Conservation (phyloP, 2,888 invertebrate species). For the Leptura quadrifasciata region DNA sequence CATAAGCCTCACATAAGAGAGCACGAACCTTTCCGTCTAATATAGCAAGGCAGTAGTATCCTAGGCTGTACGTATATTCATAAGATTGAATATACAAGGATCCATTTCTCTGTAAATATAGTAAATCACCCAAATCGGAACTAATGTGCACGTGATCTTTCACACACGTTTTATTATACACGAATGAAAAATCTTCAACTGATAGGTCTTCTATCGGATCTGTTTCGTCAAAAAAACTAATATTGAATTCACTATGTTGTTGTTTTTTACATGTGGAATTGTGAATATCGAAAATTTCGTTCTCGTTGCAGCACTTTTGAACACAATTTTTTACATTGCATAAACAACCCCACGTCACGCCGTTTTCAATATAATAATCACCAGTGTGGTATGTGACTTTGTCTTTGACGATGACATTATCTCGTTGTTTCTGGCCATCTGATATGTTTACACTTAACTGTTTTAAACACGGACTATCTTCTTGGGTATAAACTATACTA, state of each 20-base stretch:
- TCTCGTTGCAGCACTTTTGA: conserved; percentile 57
- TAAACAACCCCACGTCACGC: conserved; percentile 45
- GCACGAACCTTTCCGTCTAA: conserved; percentile 17
- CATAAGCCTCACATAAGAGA: conserved; percentile 25
- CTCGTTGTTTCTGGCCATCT: conserved; percentile 38
- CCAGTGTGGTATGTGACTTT: conserved; percentile 23
- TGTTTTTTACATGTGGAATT: conserved; percentile 18
- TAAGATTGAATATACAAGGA: conserved; percentile 34
- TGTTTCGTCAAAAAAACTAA: conserved; percentile 37
- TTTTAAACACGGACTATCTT: conserved; percentile 33
- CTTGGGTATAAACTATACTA: neutral
- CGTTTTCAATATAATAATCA: conserved; percentile 35
- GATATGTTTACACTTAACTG: conserved; percentile 47
- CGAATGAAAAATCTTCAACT: conserved; percentile 26
- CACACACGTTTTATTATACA: conserved; percentile 34
- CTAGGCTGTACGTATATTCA: conserved; percentile 30
- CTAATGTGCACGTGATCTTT: neutral
- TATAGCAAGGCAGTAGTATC: conserved; percentile 47
- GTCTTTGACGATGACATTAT: conserved; percentile 37
- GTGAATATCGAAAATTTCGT: conserved; percentile 17
- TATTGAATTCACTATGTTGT: conserved; percentile 18
- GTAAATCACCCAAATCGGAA: neutral
- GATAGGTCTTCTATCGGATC: neutral
- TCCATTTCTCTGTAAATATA: conserved; percentile 48
- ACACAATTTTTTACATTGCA: conserved; percentile 56